A percentile compares a stretch with the other conserved stretches of the same genome.
Conservation (phyloP, 2,888 invertebrate species). For the Polyommatus iphigenia region DNA sequence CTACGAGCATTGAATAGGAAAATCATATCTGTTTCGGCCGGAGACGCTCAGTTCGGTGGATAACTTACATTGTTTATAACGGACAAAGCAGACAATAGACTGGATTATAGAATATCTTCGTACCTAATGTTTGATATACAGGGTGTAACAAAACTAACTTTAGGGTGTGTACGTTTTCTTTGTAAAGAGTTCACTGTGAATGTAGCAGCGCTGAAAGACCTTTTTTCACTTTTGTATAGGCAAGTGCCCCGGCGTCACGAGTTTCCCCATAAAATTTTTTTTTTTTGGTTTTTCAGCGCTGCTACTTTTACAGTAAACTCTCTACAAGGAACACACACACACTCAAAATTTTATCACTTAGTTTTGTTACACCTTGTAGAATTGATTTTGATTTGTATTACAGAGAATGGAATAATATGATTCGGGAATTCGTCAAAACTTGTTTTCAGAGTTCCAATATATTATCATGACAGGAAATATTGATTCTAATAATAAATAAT, state of each 20-base stretch:
- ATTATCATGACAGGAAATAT: not conserved
- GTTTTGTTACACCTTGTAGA: not conserved
- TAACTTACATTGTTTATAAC: constrained; percentile 25
- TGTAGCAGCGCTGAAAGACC: too few relatives aligned
- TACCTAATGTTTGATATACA: not conserved
- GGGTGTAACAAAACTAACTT: too few relatives aligned
- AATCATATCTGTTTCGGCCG: constrained; percentile 30
- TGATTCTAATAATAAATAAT: too few relatives aligned
- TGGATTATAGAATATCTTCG: constrained; percentile 23
- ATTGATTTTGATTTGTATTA: not conserved
- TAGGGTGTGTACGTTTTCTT: too few relatives aligned
- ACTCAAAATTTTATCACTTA: too few relatives aligned
- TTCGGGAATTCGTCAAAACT: not conserved
- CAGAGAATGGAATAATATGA: not conserved
- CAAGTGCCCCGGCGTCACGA: too few relatives aligned
- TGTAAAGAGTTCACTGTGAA: too few relatives aligned
- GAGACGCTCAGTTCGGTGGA: constrained; percentile 15
- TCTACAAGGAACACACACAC: too few relatives aligned
- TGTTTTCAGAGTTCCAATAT: not conserved
- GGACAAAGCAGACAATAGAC: constrained; percentile 23
- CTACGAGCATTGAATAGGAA: constrained; percentile 31
- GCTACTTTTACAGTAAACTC: too few relatives aligned
- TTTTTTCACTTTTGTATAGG: too few relatives aligned
- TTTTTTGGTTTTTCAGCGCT: too few relatives aligned
- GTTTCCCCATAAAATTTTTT: too few relatives aligned